Conservation (phyloP, 2,888 invertebrate species). For the Stegophylla sp. region DNA sequence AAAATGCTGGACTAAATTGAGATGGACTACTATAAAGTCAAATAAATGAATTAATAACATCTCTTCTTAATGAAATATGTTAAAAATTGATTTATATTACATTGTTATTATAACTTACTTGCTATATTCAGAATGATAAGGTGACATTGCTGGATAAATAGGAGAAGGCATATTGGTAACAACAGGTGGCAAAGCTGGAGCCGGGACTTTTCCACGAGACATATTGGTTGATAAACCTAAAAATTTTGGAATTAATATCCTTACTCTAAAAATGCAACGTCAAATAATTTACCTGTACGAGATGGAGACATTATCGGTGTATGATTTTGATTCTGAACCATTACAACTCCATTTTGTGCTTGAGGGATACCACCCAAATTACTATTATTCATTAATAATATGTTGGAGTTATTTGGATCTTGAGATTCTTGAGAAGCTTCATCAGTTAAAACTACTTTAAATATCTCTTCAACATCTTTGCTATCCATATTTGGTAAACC, state of each 20-base stretch:
- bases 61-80: not conserved
- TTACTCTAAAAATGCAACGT: not conserved
- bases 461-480: conserved; percentile 89
- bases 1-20: conserved; percentile 75
- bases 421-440: conserved; percentile 76
- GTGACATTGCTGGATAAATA: conserved; percentile 78
- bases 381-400: conserved; percentile 64
- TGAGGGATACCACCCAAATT: conserved; percentile 40
- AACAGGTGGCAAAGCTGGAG: conserved; percentile 66
- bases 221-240: conserved; percentile 57
- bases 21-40: conserved; percentile 68
- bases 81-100: not conserved
- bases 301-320: conserved; percentile 64
- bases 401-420: conserved; percentile 69
- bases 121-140: conserved; percentile 82
- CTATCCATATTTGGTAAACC: conserved; percentile 84
- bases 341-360: conserved; percentile 55
- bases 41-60: not conserved
- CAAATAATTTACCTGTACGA: conserved; percentile 61
- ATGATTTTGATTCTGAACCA: conserved; percentile 52
- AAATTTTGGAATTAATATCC: not conserved
- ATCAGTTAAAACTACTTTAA: conserved; percentile 87
- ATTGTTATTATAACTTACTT: conserved; percentile 69
- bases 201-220: conserved; percentile 57
- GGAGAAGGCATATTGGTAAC: conserved; percentile 70